A percentile compares a stretch with the other conserved stretches of the same genome.
Evolutionary conservation across 1,140 invertebrate species (phyloP).

Genomic region (Pseudomyrmex cubaensis): DNA sequence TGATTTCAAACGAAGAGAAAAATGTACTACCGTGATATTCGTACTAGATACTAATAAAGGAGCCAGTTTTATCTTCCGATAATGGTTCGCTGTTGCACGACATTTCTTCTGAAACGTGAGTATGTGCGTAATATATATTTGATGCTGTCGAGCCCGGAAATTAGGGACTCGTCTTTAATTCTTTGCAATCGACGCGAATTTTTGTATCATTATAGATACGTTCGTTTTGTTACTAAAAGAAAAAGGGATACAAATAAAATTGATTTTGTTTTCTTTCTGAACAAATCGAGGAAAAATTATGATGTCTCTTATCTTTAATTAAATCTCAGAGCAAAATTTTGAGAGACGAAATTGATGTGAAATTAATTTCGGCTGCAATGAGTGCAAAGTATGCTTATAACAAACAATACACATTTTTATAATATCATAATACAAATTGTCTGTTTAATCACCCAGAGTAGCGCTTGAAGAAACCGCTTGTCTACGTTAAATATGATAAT

Average conservation of each 20-base stretch:
- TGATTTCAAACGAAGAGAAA: conserved; percentile 35
- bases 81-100: conserved; percentile 56
- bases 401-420: neutral
- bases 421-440: conserved; percentile 8
- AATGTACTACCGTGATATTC: conserved; percentile 45
- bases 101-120: conserved; percentile 4
- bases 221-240: neutral
- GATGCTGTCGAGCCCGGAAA: conserved; percentile 35
- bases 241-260: neutral
- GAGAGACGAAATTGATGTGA: neutral
- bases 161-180: conserved; percentile 12
- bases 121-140: neutral
- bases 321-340: neutral
- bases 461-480: neutral
- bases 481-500: conserved; percentile 13
- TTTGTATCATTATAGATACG: no score
- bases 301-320: neutral
- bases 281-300: neutral
- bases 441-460: conserved; percentile 6
- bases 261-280: neutral
- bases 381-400: conserved; percentile 20
- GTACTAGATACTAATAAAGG: conserved; percentile 58
- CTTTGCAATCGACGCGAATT: neutral
- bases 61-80: conserved; percentile 53
- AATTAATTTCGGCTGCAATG: neutral